Percentiles rank a stretch among this genome's conserved stretches.
These are phyloP conservation scores for Cardinalis cardinalis DNA, from an alignment of 2,113 vertebrate genomes.

Conservation along the genomic window DNA sequence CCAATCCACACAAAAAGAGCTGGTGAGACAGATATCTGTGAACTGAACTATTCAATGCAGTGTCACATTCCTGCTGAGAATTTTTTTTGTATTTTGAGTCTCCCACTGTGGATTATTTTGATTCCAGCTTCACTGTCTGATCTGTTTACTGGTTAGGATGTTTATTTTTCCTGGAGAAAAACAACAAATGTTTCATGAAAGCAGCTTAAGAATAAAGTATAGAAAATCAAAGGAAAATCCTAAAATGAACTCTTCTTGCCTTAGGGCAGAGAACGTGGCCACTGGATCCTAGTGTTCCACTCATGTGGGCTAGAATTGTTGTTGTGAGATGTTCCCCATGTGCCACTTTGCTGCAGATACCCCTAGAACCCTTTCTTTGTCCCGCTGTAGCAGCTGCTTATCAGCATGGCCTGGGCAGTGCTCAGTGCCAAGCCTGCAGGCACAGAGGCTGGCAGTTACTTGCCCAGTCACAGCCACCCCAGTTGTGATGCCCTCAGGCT, in stretches of 20 bases:
- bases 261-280: not conserved
- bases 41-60: not conserved
- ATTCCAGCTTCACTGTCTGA: not conserved
- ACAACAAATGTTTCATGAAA: conserved; percentile 21
- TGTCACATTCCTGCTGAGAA: not conserved
- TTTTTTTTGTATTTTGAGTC: not conserved
- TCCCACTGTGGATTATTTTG: not conserved
- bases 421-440: not conserved
- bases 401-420: not conserved
- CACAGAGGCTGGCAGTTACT: not conserved
- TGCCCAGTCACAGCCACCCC: not conserved
- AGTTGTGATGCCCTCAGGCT: not conserved
- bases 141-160: conserved; percentile 27
- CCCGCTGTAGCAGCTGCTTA: not conserved
- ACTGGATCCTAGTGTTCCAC: not conserved
- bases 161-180: conserved; percentile 39
- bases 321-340: not conserved
- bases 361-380: not conserved
- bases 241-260: conserved; percentile 13
- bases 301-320: not conserved
- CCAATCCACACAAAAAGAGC: not conserved
- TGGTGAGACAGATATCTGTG: not conserved
- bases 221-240: conserved; percentile 38
- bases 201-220: conserved; percentile 8
- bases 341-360: not conserved